Base-by-base conservation (phyloP, 2,797 vertebrate species). In the Arctocebus calabarensis region DNA sequence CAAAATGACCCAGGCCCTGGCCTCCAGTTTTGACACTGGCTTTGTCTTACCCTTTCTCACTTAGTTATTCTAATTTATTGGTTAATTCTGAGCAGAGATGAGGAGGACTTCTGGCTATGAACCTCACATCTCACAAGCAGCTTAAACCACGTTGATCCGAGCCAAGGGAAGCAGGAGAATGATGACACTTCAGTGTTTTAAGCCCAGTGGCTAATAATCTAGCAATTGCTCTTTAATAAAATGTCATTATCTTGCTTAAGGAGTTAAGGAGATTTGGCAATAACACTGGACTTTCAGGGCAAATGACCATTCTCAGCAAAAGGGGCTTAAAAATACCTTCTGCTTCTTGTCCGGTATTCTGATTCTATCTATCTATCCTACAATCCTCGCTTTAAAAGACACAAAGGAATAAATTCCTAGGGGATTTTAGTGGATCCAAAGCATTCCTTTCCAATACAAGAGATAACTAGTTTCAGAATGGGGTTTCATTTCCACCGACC, bases 171-270 rank as follows among this genome's bases (percentile, higher is more conserved):
- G 93, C 32, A 10, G 13, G 40, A 75, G 94, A 94, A 84, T 64
- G 92, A 95, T 94, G 96, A 92, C 34, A 73, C 84, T 83, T 95
- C 74, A 68, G 77, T 68, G 74, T 7, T 0, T 71, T 95, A 92
- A 96, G 91, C 88, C 84, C 62, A n/a, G 62, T 86, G 88, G 84
- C 91, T 92, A 97, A 86, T 57, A 94, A 97, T 40, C 9, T 66
- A 94, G 88, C 97, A 94, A 97, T 91, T 94, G 89, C 94, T 96
- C 91, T 97, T 97, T 97, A 97, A 97, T 97, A 94, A 97, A 97
- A 96, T 96, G 96, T 94, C 94, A 95, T 97, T 94, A 97, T 94
- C 91, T 97, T 89, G 96, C 92, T 92, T 97, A 97, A 93, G 92
- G 96, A 96, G 94, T 97, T 96, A 96, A 95, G 96, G 95, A 97